Evolutionary conservation across 2,797 vertebrate genomes (phyloP).

Genomic region (Ceryle rudis): DNA sequence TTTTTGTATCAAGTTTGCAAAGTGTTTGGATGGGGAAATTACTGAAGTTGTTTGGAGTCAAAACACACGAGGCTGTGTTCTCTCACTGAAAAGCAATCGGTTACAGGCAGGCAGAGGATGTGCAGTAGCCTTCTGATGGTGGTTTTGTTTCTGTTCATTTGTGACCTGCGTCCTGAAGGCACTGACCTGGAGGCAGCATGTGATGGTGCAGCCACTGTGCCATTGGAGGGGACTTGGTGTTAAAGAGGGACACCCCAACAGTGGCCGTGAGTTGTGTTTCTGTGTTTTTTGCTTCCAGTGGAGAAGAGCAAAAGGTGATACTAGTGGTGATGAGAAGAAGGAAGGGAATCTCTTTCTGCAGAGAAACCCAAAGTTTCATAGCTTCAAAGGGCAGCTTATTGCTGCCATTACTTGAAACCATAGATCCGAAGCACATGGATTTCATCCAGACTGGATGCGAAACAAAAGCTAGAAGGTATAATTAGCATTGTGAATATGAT

Average conservation of each 20-base stretch:
- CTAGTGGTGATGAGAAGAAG: neutral
- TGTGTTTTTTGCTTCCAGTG: neutral
- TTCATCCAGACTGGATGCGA: neutral
- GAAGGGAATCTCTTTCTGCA: neutral
- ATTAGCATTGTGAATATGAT: neutral
- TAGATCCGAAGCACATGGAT: neutral
- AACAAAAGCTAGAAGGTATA: neutral
- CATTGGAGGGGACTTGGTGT: neutral
- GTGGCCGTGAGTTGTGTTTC: fast-evolving
- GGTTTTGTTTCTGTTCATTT: neutral
- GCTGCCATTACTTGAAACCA: neutral
- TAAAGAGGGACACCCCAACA: neutral
- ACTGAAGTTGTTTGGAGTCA: fast-evolving
- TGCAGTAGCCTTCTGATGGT: neutral
- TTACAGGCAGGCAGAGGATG: neutral
- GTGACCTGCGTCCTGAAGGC: fast-evolving
- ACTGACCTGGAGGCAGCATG: fast-evolving
- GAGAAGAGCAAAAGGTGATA: neutral
- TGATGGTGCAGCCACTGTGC: neutral
- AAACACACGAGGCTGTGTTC: neutral
- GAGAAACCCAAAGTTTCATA: neutral
- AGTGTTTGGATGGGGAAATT: neutral
- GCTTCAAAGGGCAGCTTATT: neutral
- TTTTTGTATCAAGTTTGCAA: neutral
- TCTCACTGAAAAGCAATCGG: neutral